Base-by-base conservation (phyloP, 2,113 vertebrate species). In the Martes martes region DNA sequence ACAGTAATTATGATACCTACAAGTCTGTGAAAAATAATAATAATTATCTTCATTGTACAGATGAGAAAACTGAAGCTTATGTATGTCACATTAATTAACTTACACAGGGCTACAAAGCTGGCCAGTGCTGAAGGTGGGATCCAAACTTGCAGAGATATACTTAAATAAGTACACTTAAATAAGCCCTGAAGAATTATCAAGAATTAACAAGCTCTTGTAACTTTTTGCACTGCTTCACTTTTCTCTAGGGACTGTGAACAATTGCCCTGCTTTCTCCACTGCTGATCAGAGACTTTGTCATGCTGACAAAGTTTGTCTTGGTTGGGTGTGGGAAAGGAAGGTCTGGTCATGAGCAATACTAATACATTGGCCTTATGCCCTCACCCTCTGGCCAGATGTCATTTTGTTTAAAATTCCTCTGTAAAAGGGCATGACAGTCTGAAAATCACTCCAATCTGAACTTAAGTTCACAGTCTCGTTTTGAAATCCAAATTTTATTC, bases 371-470 rank as follows among this genome's bases (percentile, higher is more conserved):
- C 61, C 31, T 97, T 80, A 15, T 39, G 57, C 7, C 19, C 10
- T 61, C 14, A 69, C 24, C 33, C 15, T 92, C 78, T 63, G 42
- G 19, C 59, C 90, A 90, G 83, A 79, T 81, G 87, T 88, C 87
- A 69, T 80, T 95, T 87, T 96, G 39, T 74, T 96, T 96, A 95
- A 96, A 96, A 97, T 96, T 80, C 81, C 74, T 95, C n/a, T 83
- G 76, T 89, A 73, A 93, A 55, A 89, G 59, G 97, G 73, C 67
- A 45, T 88, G 80, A 78, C 36, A 61, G 23, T 76, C 63, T 95
- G 39, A 96, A 61, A 19, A 52, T 90, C 16, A 71, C 57, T 96
- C 74, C 28, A n/a, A 74, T 95, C 90, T 89, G 45, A 90, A 88
- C 21, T 71, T 57, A 59, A 63, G 16, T 92, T 89, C 89, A 89